Conservation (phyloP, 2,797 vertebrate species). For the Spea hammondii region DNA sequence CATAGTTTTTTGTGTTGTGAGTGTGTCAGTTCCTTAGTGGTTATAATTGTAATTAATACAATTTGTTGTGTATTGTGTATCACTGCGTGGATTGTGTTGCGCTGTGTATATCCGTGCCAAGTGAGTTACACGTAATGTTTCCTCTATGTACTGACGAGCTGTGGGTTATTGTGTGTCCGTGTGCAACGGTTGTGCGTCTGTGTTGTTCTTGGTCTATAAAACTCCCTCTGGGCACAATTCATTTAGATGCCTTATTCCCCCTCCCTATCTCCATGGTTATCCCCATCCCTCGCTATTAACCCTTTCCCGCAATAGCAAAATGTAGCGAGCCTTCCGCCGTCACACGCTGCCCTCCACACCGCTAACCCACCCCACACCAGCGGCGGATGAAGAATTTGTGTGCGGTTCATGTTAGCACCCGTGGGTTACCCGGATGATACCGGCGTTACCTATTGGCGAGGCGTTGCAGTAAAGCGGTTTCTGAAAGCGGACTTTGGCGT, state of each 20-base stretch:
- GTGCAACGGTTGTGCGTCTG: conserved; percentile 18
- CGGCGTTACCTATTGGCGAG: too few species aligned
- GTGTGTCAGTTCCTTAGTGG: too few species aligned
- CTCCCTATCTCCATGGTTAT: conserved; percentile 18
- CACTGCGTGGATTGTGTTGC: not conserved
- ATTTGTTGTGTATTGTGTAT: not conserved
- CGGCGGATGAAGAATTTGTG: too few species aligned
- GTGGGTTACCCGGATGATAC: too few species aligned
- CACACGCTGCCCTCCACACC: not conserved
- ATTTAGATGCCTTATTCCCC: conserved; percentile 11
- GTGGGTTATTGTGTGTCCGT: conserved; percentile 23
- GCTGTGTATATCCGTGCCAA: too few species aligned
- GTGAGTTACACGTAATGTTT: not conserved
- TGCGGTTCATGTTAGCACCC: too few species aligned
- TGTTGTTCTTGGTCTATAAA: conserved; percentile 26
- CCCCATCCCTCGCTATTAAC: not conserved
- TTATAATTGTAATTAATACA: too few species aligned
- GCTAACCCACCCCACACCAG: too few species aligned
- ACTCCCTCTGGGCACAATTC: not conserved
- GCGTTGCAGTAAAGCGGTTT: too few species aligned
- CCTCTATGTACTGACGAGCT: too few species aligned
- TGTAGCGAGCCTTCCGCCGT: not conserved
- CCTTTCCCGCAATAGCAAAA: not conserved
- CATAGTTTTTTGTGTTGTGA: too few species aligned
- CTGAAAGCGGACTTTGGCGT: too few species aligned